These are phyloP conservation scores for Pteromalus puparum DNA, from an alignment of 1,140 invertebrate species.

Conservation along the genomic window DNA sequence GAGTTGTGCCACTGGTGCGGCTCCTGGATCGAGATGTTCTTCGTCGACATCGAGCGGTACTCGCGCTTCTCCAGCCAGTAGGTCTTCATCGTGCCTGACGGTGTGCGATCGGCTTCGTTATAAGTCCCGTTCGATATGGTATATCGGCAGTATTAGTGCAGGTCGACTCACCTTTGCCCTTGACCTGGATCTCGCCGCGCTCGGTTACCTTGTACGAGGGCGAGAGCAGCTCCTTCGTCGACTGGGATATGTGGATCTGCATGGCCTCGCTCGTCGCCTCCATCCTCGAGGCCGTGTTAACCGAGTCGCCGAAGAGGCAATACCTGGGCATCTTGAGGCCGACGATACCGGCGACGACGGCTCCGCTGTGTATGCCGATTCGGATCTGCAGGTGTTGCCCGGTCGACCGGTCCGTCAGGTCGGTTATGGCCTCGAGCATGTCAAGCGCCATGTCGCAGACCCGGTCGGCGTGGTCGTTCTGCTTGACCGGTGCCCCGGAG, in stretches of 20 bases:
- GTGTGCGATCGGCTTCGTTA: not conserved
- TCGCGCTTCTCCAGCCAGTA: conserved; percentile 89
- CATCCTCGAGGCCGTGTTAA: conserved; percentile 94
- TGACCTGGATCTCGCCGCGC: conserved; percentile 89
- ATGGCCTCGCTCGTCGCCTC: conserved; percentile 93
- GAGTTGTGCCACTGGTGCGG: conserved; percentile 70
- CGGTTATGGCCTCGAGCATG: conserved; percentile 94
- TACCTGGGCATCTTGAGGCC: conserved; percentile 97
- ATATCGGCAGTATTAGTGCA: too few species aligned
- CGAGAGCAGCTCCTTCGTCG: conserved; percentile 86
- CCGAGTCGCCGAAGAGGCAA: conserved; percentile 94
- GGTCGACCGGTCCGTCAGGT: conserved; percentile 93
- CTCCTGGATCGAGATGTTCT: conserved; percentile 67
- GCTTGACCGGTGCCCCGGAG: conserved; percentile 93
- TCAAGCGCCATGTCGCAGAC: conserved; percentile 98
- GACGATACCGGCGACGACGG: conserved; percentile 95
- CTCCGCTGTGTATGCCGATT: conserved; percentile 92
- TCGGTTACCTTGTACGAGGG: conserved; percentile 86
- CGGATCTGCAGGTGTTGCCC: conserved; percentile 91
- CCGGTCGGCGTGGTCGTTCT: conserved; percentile 92
- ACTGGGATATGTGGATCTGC: conserved; percentile 96
- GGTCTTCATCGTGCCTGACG: conserved; percentile 95
- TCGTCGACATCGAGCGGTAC: conserved; percentile 76
- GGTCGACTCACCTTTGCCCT: conserved; percentile 91
- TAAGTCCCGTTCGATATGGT: too few species aligned